These are phyloP conservation scores for Sebastes oblongus DNA, from an alignment of 2,797 vertebrate genomes.

Conservation along the genomic window DNA sequence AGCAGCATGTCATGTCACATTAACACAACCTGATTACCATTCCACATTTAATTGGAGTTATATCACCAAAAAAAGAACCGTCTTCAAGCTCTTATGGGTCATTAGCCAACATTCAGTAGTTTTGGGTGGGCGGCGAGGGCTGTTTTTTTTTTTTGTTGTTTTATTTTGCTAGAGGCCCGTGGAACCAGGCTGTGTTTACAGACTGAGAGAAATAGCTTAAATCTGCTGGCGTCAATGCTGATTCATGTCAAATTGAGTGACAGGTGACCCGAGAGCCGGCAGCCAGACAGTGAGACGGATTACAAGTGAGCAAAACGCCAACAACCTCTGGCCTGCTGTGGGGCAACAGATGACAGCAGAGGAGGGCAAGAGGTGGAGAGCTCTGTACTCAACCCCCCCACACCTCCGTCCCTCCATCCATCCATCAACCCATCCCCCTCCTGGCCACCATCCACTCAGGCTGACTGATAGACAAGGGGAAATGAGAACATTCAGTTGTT, in stretches of 20 bases:
- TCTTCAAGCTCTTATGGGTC: constrained; percentile 44
- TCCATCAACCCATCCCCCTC: constrained; percentile 63
- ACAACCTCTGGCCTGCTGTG: constrained; percentile 81
- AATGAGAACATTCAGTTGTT: constrained; percentile 62
- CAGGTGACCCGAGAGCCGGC: constrained; percentile 84
- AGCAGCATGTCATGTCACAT: constrained; percentile 58
- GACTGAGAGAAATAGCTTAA: constrained; percentile 75
- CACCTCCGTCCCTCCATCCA: constrained; percentile 39
- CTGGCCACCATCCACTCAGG: constrained; percentile 49
- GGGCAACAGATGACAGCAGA: constrained; percentile 75
- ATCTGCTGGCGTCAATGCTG: constrained; percentile 77
- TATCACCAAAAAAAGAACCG: constrained; percentile 17
- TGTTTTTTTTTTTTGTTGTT: constrained; percentile 12
- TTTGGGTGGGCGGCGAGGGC: constrained; percentile 10
- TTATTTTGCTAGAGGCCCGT: constrained; percentile 55
- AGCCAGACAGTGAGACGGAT: constrained; percentile 80
- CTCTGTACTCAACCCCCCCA: constrained; percentile 22
- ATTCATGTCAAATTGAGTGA: constrained; percentile 84
- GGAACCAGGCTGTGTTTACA: constrained; percentile 73
- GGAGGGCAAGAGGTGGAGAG: constrained; percentile 74
- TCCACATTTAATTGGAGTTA: constrained; percentile 59
- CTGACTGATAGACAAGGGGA: constrained; percentile 67
- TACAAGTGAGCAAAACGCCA: constrained; percentile 81
- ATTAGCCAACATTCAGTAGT: constrained; percentile 47
- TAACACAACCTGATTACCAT: constrained; percentile 52